Base-by-base conservation (phyloP, 1,140 invertebrate genomes). In the Penaeus vannamei region DNA sequence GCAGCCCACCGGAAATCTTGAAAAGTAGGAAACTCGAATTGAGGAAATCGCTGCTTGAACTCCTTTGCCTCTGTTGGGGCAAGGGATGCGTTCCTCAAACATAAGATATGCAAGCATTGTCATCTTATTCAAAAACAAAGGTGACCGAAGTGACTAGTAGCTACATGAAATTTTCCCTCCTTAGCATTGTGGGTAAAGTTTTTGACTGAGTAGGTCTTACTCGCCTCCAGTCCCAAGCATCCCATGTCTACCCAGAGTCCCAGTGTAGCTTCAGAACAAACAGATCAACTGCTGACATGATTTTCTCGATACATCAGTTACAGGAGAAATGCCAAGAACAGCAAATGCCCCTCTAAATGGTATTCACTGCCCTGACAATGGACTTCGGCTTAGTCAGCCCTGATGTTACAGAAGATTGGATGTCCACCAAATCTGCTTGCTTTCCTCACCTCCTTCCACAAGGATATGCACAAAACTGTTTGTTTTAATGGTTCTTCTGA, bases 1-100 rank as follows among this genome's bases (percentile, higher is more conserved):
- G n/a, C n/a, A n/a, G n/a, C n/a, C n/a, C n/a, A n/a, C 62, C 62
- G n/a, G 62, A 64, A 64, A n/a, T n/a, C n/a, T n/a, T 64, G 62
- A 64, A 64, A 64, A 64, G n/a, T n/a, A n/a, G 62, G n/a, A 64
- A 64, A 64, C n/a, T 64, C n/a, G 62, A 17, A 64, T n/a, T 64
- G 62, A 17, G 17, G 17, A 17, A 64, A n/a, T n/a, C 62, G 17
- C n/a, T 64, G 62, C 62, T 19, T n/a, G n/a, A 64, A 64, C 62
- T n/a, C 62, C 62, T 64, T n/a, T 64, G 62, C 62, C 62, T 64
- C n/a, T 64, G 62, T n/a, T 64, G 62, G 62, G 62, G n/a, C 62
- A 17, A 64, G 62, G 62, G 62, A 17, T n/a, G n/a, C 62, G n/a
- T n/a, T 64, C 62, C 62, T n/a, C 62, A 64, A n/a, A 64, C 62